Conservation (phyloP, 2,888 invertebrate genomes). For the Synanthedon andrenaeformis region DNA sequence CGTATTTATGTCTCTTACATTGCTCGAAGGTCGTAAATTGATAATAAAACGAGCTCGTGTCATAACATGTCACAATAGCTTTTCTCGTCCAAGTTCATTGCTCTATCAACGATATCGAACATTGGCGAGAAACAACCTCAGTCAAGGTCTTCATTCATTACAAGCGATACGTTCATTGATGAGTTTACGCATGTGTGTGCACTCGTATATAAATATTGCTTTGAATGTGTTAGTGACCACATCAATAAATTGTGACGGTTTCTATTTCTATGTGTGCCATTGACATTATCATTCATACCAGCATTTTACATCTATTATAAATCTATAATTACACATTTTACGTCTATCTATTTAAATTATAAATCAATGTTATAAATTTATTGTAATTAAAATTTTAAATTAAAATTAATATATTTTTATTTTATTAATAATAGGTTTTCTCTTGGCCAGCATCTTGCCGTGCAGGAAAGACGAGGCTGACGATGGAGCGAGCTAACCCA, state of each 20-base stretch:
- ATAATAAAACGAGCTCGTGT: background rate
- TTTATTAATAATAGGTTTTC: no score
- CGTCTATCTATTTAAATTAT: no score
- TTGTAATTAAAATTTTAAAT: no score
- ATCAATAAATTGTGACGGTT: conserved; percentile 6
- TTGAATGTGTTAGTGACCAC: conserved; percentile 17
- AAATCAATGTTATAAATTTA: no score
- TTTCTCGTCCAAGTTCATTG: conserved; percentile 35
- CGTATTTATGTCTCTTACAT: background rate
- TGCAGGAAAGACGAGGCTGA: no score
- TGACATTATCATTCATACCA: background rate
- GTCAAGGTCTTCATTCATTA: conserved; percentile 50
- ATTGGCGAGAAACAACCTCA: conserved; percentile 41
- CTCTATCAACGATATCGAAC: conserved; percentile 25
- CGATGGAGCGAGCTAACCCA: no score
- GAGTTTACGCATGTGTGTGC: conserved; percentile 17
- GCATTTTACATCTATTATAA: no score
- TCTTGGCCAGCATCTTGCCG: no score
- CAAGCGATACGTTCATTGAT: conserved; percentile 45
- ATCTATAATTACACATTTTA: no score
- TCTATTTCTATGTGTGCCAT: background rate
- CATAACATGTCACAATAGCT: background rate
- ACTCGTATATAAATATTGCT: background rate
- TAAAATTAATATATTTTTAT: no score
- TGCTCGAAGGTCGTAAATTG: background rate